A percentile compares a stretch with the other conserved stretches of the same genome.
Conservation (phyloP, 2,113 vertebrate species). For the human region DNA sequence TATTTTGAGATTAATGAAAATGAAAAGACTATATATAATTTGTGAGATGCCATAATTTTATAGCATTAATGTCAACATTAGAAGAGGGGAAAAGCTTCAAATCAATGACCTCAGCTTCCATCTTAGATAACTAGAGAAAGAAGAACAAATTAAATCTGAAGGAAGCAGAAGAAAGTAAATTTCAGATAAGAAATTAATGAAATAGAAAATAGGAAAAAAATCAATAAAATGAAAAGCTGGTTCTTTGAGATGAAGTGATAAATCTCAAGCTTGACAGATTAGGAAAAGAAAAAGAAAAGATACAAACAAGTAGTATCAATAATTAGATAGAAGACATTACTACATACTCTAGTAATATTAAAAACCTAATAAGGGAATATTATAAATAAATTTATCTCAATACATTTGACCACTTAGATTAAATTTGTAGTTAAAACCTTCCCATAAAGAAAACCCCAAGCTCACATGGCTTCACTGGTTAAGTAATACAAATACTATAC, state of each 20-base stretch:
- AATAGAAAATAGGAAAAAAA: not conserved
- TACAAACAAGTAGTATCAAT: not conserved
- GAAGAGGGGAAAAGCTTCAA: not conserved
- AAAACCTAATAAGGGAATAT: constrained; percentile 12
- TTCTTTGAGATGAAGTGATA: not conserved
- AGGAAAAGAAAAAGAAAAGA: not conserved
- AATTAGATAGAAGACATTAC: not conserved
- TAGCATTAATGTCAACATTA: not conserved
- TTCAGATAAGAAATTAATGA: not conserved
- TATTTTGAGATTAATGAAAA: not conserved
- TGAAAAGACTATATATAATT: not conserved
- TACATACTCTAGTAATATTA: not conserved
- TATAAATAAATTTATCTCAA: constrained; percentile 25
- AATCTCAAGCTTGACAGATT: not conserved
- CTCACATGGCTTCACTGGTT: constrained; percentile 8
- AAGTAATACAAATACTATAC: not conserved
- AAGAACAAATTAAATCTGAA: not conserved
- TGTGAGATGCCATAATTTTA: not conserved
- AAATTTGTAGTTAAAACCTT: constrained; percentile 26
- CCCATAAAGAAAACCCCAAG: not conserved
- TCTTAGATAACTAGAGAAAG: not conserved
- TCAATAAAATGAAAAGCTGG: not conserved
- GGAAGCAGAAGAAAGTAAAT: not conserved
- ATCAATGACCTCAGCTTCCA: not conserved
- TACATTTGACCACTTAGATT: constrained; percentile 39